These are phyloP conservation scores for Pseudochaenichthys georgianus DNA, from an alignment of 2,797 vertebrate species.

Conservation along the genomic window DNA sequence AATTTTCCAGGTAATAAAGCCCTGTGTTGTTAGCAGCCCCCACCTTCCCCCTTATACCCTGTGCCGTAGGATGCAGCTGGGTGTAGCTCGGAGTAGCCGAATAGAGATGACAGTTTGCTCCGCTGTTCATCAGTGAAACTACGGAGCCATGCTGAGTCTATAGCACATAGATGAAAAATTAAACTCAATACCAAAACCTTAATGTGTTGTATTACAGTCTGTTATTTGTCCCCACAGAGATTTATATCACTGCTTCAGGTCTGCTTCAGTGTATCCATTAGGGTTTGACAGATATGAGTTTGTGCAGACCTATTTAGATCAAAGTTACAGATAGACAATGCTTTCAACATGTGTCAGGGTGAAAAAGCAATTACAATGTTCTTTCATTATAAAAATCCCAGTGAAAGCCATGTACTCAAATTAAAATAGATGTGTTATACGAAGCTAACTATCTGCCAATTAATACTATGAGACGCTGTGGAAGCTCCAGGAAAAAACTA, in stretches of 20 bases:
- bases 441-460: slow-evolving; percentile 5
- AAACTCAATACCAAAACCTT: slow-evolving; percentile 83
- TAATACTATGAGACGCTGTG: background rate
- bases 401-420: background rate
- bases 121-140: slow-evolving; percentile 84
- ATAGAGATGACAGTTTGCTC: slow-evolving; percentile 77
- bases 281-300: slow-evolving; percentile 48
- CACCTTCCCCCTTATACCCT: slow-evolving; percentile 32
- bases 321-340: slow-evolving; percentile 26
- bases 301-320: slow-evolving; percentile 49
- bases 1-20: slow-evolving; percentile 84
- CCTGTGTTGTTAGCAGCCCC: slow-evolving; percentile 77
- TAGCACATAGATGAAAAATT: slow-evolving; percentile 91
- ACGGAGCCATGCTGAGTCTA: slow-evolving; percentile 84
- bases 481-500: slow-evolving; percentile 15
- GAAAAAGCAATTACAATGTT: slow-evolving; percentile 15
- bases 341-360: slow-evolving; percentile 20
- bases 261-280: slow-evolving; percentile 69
- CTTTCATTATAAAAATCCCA: background rate
- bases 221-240: slow-evolving; percentile 85
- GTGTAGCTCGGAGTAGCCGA: slow-evolving; percentile 79
- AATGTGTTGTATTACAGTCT: slow-evolving; percentile 82
- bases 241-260: slow-evolving; percentile 84
- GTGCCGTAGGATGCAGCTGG: slow-evolving; percentile 77
- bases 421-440: slow-evolving; percentile 7